Conservation (phyloP, 2,797 vertebrate genomes). For the Sebastes minor region DNA sequence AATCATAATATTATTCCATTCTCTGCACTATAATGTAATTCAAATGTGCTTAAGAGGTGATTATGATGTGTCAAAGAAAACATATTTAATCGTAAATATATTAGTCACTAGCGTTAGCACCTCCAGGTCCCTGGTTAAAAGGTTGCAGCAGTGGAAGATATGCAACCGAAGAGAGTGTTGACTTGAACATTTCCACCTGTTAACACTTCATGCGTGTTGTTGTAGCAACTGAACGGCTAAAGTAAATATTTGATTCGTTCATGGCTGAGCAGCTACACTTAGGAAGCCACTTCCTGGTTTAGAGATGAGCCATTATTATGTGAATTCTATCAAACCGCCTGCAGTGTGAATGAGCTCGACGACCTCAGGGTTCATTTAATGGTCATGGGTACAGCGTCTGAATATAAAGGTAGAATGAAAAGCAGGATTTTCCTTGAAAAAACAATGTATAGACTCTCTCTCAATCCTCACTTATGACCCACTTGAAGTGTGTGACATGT, state of each 20-base stretch:
- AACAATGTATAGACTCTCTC: no score
- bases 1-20: constrained; percentile 26
- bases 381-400: constrained; percentile 2
- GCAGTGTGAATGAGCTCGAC: not conserved
- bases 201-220: constrained; percentile 11
- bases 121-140: not conserved
- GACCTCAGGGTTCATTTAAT: constrained; percentile 3
- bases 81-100: not conserved
- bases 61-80: constrained; percentile 24
- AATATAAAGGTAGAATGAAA: not conserved
- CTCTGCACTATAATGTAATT: not conserved
- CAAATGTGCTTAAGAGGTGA: constrained; percentile 15
- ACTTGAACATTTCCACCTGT: constrained; percentile 14
- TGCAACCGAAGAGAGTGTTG: not conserved
- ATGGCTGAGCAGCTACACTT: not conserved
- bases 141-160: not conserved
- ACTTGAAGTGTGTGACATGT: no score
- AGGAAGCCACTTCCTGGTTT: constrained; percentile 20
- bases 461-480: no score
- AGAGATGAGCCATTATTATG: not conserved
- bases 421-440: no score
- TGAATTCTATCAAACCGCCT: not conserved
- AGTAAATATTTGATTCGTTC: constrained; percentile 30
- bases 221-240: not conserved
- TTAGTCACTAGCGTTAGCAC: not conserved